phyloP scores from a whole-genome alignment of 2,797 vertebrate genomes.

The Megaceryle alcyon region DNA sequence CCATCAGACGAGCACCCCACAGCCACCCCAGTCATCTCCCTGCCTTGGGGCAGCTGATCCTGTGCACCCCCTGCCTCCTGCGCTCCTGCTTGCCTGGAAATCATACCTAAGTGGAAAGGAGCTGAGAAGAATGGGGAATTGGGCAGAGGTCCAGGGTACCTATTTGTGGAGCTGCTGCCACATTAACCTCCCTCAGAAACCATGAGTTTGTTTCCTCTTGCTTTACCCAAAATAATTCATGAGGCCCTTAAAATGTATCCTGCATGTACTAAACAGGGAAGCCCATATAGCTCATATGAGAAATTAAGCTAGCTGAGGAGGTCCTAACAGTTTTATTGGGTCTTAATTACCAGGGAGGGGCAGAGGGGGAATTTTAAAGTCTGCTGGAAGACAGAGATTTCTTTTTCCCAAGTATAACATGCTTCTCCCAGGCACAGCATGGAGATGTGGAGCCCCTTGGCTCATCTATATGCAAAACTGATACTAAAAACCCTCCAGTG shows the following conservation, averaged over 20 bases:
- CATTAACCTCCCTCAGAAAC: background rate
- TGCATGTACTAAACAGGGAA: background rate
- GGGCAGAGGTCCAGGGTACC: background rate
- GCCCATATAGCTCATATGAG: background rate
- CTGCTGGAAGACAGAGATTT: background rate
- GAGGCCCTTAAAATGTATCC: background rate
- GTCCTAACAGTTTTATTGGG: conserved; percentile 43
- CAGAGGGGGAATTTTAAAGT: background rate
- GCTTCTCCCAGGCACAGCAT: background rate
- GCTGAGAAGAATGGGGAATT: background rate
- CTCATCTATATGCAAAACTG: background rate
- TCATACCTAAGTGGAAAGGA: background rate
- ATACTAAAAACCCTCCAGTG: background rate
- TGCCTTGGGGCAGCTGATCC: background rate
- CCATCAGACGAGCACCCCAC: background rate
- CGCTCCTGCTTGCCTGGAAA: background rate
- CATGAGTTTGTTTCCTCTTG: background rate
- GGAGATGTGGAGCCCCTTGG: background rate
- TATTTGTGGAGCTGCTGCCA: background rate
- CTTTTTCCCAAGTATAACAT: background rate
- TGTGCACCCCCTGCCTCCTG: rapidly evolving
- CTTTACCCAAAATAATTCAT: background rate
- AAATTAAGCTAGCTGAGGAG: conserved; percentile 16
- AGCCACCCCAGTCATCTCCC: background rate
- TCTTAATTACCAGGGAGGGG: background rate